Evolutionary conservation across 2,888 invertebrate species (phyloP).

Genomic region (Caenorhabditis sinica): DNA sequence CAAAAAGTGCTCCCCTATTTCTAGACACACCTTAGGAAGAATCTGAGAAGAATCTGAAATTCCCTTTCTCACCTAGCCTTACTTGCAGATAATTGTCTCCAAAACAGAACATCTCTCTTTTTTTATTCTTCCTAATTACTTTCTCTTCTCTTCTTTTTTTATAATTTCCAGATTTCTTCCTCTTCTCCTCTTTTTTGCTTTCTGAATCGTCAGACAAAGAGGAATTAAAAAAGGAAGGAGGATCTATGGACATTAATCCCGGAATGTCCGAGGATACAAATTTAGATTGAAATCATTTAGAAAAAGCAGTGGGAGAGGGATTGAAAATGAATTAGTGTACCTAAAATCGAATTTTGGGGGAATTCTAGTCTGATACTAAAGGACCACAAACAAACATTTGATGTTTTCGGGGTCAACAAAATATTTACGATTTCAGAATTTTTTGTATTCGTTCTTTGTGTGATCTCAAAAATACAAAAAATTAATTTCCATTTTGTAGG

Average conservation of each 20-base stretch:
- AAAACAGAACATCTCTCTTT: constrained; percentile 33
- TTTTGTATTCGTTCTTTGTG: neutral
- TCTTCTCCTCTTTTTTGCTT: neutral
- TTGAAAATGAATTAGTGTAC: neutral
- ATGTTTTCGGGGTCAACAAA: neutral
- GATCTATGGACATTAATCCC: constrained; percentile 35
- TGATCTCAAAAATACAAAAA: too few relatives aligned
- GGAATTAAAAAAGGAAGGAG: neutral
- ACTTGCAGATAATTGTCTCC: constrained; percentile 46
- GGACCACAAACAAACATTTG: constrained; percentile 3
- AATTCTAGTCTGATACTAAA: neutral
- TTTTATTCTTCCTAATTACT: neutral
- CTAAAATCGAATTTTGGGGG: neutral
- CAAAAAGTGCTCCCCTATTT: too few relatives aligned
- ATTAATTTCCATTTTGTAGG: too few relatives aligned
- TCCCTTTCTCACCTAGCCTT: neutral
- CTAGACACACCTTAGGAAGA: too few relatives aligned
- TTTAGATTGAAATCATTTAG: constrained; percentile 8
- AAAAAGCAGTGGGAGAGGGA: neutral
- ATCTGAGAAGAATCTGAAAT: too few relatives aligned
- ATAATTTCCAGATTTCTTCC: neutral
- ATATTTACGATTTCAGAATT: neutral
- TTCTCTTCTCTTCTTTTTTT: neutral
- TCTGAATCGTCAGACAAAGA: neutral
- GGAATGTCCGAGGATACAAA: neutral